These are phyloP conservation scores for Amblyjoppa fuscipennis DNA, from an alignment of 2,888 invertebrate species.

Conservation along the genomic window DNA sequence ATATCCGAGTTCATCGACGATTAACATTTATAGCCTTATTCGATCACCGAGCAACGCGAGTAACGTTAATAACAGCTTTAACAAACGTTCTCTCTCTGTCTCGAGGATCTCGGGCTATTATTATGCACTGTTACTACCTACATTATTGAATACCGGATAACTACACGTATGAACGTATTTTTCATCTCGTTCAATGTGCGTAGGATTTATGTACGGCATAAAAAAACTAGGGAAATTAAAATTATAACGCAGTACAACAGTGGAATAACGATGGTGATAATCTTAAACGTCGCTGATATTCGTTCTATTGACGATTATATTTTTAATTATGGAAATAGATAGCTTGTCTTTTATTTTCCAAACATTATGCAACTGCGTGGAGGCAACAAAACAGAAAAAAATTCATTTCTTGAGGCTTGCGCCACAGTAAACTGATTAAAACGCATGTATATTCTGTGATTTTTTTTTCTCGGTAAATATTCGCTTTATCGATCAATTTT, in stretches of 20 bases:
- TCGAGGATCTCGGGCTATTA: slow-evolving; percentile 18
- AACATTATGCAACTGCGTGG: background rate
- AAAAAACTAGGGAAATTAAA: slow-evolving; percentile 1
- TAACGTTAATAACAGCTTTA: slow-evolving; percentile 1
- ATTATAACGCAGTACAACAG: background rate
- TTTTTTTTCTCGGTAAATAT: too few species aligned
- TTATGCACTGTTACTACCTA: background rate
- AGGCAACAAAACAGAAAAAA: background rate
- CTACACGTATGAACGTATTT: slow-evolving; percentile 27
- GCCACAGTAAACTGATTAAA: too few species aligned
- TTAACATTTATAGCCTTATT: slow-evolving; percentile 43
- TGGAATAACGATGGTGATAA: background rate
- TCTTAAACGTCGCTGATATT: background rate
- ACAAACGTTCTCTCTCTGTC: slow-evolving; percentile 1
- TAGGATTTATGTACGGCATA: slow-evolving; percentile 6
- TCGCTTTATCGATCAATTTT: too few species aligned
- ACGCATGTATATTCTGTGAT: too few species aligned
- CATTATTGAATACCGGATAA: slow-evolving; percentile 6
- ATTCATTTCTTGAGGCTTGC: background rate
- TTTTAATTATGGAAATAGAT: background rate
- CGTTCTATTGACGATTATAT: background rate
- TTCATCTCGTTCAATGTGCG: slow-evolving; percentile 19
- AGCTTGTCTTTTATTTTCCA: background rate
- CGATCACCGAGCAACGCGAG: slow-evolving; percentile 16
- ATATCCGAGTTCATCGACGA: slow-evolving; percentile 17